Evolutionary conservation across 1,140 invertebrate genomes (phyloP).

Genomic region (Lepidurus arcticus): DNA sequence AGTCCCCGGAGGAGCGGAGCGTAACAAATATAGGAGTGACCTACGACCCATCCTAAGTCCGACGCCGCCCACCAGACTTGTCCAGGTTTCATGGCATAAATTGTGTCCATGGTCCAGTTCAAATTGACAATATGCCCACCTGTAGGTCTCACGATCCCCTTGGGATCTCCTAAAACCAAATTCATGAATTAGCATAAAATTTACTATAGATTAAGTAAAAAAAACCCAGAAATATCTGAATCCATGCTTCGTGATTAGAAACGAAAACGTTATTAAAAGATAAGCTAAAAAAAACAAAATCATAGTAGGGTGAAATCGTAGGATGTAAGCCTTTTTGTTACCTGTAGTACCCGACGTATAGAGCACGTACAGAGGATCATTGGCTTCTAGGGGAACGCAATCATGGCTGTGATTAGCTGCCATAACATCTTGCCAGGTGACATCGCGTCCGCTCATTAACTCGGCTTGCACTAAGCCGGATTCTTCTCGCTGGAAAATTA

Average conservation of each 20-base stretch:
- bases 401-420: constrained; percentile 56
- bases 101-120: constrained; percentile 72
- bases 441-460: constrained; percentile 58
- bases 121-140: constrained; percentile 78
- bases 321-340: constrained; percentile 36
- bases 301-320: neutral
- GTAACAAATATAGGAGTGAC: constrained; percentile 90
- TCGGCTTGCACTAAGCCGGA: constrained; percentile 42
- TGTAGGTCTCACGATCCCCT: constrained; percentile 76
- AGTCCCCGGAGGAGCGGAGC: constrained; percentile 73
- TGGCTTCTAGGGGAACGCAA: constrained; percentile 78
- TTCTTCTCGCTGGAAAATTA: constrained; percentile 70
- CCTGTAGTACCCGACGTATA: constrained; percentile 90
- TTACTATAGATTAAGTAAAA: neutral
- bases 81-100: constrained; percentile 73
- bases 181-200: neutral
- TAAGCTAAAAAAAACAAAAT: neutral
- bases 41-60: constrained; percentile 89
- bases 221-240: too few relatives aligned
- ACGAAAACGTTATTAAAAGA: constrained; percentile 31
- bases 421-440: constrained; percentile 70
- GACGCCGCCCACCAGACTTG: constrained; percentile 81
- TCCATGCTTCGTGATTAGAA: too few relatives aligned
- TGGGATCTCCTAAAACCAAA: constrained; percentile 58
- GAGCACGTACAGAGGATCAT: constrained; percentile 83